A percentile compares a stretch with the other conserved stretches of the same genome.
Evolutionary conservation across 1,140 invertebrate species (phyloP).

Genomic region (Achatina immaculata): DNA sequence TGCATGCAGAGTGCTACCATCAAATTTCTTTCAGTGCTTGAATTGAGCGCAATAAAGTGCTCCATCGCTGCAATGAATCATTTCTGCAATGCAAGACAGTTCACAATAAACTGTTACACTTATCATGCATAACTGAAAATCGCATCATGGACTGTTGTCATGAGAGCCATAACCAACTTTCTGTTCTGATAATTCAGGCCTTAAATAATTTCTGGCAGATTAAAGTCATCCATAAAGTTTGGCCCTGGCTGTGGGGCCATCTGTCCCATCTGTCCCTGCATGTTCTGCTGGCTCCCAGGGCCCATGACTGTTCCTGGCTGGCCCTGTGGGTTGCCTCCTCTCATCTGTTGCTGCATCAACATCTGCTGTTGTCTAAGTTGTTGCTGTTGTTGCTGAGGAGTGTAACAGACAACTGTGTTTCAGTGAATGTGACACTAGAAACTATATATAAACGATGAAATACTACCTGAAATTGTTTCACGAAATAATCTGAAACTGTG

Average conservation of each 20-base stretch:
- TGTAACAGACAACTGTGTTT: background rate
- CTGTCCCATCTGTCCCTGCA: conserved; percentile 29
- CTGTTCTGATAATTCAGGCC: too few relatives aligned
- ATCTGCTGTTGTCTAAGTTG: conserved; percentile 18
- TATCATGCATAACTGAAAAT: too few relatives aligned
- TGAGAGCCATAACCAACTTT: too few relatives aligned
- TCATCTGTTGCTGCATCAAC: conserved; percentile 31
- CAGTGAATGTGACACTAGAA: too few relatives aligned
- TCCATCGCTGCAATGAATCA: too few relatives aligned
- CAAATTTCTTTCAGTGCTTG: too few relatives aligned
- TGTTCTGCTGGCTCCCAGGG: conserved; percentile 23
- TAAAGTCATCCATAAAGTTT: conserved; percentile 34
- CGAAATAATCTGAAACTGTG: background rate
- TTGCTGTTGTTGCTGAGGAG: conserved; percentile 12
- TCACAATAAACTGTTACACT: too few relatives aligned
- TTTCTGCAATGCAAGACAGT: too few relatives aligned
- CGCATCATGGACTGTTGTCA: too few relatives aligned
- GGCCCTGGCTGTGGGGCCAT: conserved; percentile 11
- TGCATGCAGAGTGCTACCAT: too few relatives aligned
- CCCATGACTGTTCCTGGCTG: conserved; percentile 29
- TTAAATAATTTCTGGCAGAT: conserved; percentile 19
- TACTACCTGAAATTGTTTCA: background rate
- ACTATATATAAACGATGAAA: background rate
- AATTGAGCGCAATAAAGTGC: too few relatives aligned
- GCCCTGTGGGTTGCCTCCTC: conserved; percentile 27